Evolutionary conservation across 92 coral and sea anemone species (phyloP), one percentile per base, ranked within the genome.

Genomic region (Metridium senile): DNA sequence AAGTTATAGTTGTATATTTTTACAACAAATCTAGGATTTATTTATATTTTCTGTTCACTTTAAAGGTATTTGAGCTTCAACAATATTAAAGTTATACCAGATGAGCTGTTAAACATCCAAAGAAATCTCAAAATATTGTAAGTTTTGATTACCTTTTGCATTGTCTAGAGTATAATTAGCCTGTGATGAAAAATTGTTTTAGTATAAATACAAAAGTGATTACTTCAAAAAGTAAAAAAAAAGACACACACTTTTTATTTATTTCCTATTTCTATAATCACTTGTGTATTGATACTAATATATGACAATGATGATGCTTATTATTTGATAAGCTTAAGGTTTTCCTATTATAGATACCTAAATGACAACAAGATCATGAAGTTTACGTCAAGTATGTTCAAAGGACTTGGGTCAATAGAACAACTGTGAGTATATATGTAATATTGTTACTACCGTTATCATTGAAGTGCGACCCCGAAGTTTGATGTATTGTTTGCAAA

Each of bases 301-400:
- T 7, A 16, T 45, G 7, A 16, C 7, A 45, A 45, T 45, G 51
- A n/a, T n/a, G n/a, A n/a, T n/a, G n/a, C n/a, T n/a, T n/a, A n/a
- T n/a, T n/a, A n/a, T n/a, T n/a, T n/a, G n/a, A n/a, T n/a, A n/a
- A n/a, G n/a, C n/a, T n/a, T n/a, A n/a, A n/a, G n/a, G n/a, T n/a
- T n/a, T n/a, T n/a, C n/a, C n/a, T n/a, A n/a, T n/a, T 25, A 11
- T 58, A 91, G 97, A 64, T 53, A 78, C 23, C 86, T 91, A n/a
- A 79, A 85, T 59, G n/a, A 91, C 58, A 91, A 91, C 90, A 81
- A 74, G 77, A 84, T 91, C 31, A 71, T 33, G 67, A 79, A 54
- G 54, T 25, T 91, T 31, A 68, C 88, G 20, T 46, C 86, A 13
- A 81, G 79, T 23, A 88, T 87, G 39, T 88, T 91, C 58, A 77